Evolutionary conservation across 2,113 vertebrate genomes (phyloP).

Genomic region (Nibea coibor): DNA sequence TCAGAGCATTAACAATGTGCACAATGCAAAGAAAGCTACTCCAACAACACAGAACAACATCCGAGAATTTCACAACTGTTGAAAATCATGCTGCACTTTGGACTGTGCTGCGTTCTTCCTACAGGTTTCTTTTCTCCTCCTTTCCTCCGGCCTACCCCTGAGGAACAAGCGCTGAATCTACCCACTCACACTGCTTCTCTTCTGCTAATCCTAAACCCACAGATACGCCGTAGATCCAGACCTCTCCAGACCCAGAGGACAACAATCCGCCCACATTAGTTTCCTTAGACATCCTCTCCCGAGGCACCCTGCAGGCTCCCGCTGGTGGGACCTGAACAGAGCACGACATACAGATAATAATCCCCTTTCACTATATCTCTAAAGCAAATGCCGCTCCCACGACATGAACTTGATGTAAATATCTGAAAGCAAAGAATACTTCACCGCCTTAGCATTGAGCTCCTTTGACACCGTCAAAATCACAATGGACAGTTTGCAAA

Average conservation of each 20-base stretch:
- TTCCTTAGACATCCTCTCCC: conserved; percentile 65
- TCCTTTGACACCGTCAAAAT: not conserved
- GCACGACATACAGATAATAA: conserved; percentile 27
- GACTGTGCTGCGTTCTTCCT: conserved; percentile 36
- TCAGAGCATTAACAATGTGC: conserved; percentile 36
- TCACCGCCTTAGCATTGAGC: not conserved
- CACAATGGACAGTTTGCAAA: not conserved
- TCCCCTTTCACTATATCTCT: conserved; percentile 17
- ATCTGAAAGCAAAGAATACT: not conserved
- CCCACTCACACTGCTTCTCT: conserved; percentile 62
- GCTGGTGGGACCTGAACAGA: conserved; percentile 13
- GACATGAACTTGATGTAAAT: conserved; percentile 4
- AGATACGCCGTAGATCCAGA: conserved; percentile 51
- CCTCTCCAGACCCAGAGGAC: conserved; percentile 64
- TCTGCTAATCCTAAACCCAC: conserved; percentile 59
- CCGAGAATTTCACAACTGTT: conserved; percentile 44
- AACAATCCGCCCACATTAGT: conserved; percentile 58
- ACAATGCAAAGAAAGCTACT: conserved; percentile 51
- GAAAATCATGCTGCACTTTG: conserved; percentile 33
- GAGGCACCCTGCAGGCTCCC: conserved; percentile 45
- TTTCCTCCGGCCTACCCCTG: conserved; percentile 41
- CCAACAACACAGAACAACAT: conserved; percentile 23
- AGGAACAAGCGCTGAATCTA: conserved; percentile 35
- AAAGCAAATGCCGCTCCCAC: conserved; percentile 1
- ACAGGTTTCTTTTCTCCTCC: conserved; percentile 35